phyloP scores from a whole-genome alignment of 1,140 invertebrate genomes.

The Sesamia nonagrioides region DNA sequence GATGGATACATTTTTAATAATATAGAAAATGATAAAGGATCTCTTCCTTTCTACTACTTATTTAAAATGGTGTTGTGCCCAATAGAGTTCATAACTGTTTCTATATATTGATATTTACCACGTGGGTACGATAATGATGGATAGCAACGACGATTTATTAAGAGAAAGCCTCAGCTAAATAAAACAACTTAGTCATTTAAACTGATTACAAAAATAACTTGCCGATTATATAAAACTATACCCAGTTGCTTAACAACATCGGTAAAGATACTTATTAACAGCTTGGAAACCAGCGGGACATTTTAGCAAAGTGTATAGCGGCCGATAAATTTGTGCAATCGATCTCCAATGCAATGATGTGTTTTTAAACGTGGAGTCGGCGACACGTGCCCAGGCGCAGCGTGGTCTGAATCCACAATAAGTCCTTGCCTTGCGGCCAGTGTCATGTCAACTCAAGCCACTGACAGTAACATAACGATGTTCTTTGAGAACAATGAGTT shows the following conservation, averaged over 20 bases:
- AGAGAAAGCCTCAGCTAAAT: neutral
- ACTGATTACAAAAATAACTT: conserved; percentile 1
- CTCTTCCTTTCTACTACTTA: too few relatives aligned
- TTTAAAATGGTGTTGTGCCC: too few relatives aligned
- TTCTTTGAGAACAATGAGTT: conserved; percentile 45
- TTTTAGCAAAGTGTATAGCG: conserved; percentile 37
- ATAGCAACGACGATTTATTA: neutral
- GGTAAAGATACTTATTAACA: conserved; percentile 15
- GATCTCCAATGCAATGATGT: conserved; percentile 49
- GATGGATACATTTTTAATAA: too few relatives aligned
- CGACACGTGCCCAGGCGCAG: conserved; percentile 51
- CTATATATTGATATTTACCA: too few relatives aligned
- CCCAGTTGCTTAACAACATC: conserved; percentile 5
- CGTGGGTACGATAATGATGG: too few relatives aligned
- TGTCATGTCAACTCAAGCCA: conserved; percentile 55
- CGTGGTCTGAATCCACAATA: conserved; percentile 56
- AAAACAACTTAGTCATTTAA: neutral
- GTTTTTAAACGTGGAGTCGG: conserved; percentile 53
- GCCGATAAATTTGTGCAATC: conserved; percentile 47
- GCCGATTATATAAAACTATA: conserved; percentile 20
- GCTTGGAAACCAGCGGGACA: neutral
- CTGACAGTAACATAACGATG: conserved; percentile 11
- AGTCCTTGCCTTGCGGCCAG: conserved; percentile 61
- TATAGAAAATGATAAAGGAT: too few relatives aligned
- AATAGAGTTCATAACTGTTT: too few relatives aligned